Evolutionary conservation across 1,140 invertebrate species (phyloP), one percentile per base, ranked within the genome.

Genomic region (Diorhabda sublineata): DNA sequence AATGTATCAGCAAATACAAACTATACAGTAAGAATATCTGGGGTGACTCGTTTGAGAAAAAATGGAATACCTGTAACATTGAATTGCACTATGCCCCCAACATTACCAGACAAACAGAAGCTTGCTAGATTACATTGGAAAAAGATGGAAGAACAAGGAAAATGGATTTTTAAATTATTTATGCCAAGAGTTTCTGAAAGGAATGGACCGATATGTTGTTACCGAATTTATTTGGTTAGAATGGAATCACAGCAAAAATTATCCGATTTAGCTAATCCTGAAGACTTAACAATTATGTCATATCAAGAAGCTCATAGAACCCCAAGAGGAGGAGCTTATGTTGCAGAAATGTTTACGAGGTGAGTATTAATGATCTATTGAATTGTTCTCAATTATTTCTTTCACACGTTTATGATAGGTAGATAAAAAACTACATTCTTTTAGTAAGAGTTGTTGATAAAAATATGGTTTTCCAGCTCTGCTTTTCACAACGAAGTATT

Each of bases 181-280:
- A 78, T 94, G 58, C 91, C 91, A 0, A 84, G 90, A 71, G 86
- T 95, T 9, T 90, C 90, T 0, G 92, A 95, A 77, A 82, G 93
- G 68, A 95, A 95, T 78, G 94, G 93, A 7, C 89, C 89, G 4
- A 94, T 96, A 73, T 95, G 93, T 80, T 95, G 93, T 74, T 92
- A 92, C 78, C 85, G 92, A 75, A 83, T 95, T 59, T 91, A 91
- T 81, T 82, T 95, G 74, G 87, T 95, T 2, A 87, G 89, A 70
- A 83, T 94, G 67, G 81, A 86, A 66, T 83, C 85, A 0, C 84
- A 89, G 7, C 86, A 88, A 73, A 87, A 85, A 61, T 82, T 91
- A 69, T 85, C 84, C 11, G 87, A 90, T 71, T 79, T 94, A 47
- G 88, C 88, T 7, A 76, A 84, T 0, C 90, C 92, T 0, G 85